Conservation (phyloP, 2,888 invertebrate genomes). For the Trachelus stipa region DNA sequence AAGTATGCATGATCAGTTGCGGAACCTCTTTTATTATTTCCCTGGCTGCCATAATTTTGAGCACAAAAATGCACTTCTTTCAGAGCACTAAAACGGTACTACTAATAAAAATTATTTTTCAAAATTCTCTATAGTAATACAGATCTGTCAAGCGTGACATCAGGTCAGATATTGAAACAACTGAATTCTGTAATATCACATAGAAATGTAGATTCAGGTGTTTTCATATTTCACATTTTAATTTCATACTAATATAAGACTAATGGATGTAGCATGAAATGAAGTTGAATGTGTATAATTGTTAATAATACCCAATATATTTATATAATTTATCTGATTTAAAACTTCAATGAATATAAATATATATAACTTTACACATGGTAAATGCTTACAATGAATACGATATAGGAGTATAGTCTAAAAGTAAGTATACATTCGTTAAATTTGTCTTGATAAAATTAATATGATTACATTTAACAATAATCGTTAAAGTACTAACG, state of each 20-base stretch:
- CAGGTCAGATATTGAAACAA: background rate
- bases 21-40: conserved; percentile 71
- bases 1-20: conserved; percentile 75
- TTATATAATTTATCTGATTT: conserved; percentile 17
- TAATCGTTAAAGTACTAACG: conserved; percentile 11
- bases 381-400: conserved; percentile 17
- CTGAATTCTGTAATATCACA: background rate
- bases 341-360: conserved; percentile 19
- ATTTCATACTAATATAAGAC: background rate
- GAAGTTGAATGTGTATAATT: background rate
- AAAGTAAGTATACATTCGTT: conserved; percentile 14
- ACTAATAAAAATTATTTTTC: background rate
- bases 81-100: background rate
- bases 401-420: background rate
- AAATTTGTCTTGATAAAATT: conserved; percentile 9
- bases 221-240: background rate
- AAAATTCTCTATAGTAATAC: background rate
- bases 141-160: background rate
- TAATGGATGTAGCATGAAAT: background rate
- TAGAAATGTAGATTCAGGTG: background rate
- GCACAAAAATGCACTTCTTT: background rate
- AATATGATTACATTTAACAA: conserved; percentile 10
- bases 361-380: conserved; percentile 11
- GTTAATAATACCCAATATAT: conserved; percentile 6
- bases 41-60: conserved; percentile 55